Evolutionary conservation across 2,888 invertebrate genomes (phyloP).

Genomic region (Andrena bicolor): DNA sequence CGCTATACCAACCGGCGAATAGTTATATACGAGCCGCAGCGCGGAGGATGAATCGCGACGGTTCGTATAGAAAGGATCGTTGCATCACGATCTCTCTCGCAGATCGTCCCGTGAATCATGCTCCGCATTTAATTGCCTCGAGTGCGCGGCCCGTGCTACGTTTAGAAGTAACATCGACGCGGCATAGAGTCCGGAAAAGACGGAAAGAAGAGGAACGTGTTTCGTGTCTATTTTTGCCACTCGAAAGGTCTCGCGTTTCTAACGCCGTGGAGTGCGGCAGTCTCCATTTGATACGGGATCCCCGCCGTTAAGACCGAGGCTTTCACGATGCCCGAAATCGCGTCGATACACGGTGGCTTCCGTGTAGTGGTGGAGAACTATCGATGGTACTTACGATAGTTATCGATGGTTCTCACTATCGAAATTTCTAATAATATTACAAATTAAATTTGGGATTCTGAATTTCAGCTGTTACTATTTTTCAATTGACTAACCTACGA

Average conservation of each 20-base stretch:
- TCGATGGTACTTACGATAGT: no score
- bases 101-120: slow-evolving; percentile 64
- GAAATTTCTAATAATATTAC: no score
- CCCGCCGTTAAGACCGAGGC: slow-evolving; percentile 5
- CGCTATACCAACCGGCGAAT: background rate
- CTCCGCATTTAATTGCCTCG: slow-evolving; percentile 66
- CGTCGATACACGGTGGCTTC: background rate
- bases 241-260: slow-evolving; percentile 66
- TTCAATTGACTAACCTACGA: no score
- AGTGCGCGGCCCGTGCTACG: slow-evolving; percentile 39
- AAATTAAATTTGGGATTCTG: no score
- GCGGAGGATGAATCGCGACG: background rate
- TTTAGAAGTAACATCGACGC: slow-evolving; percentile 59
- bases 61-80: slow-evolving; percentile 39
- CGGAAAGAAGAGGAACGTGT: slow-evolving; percentile 63
- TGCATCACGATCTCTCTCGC: slow-evolving; percentile 54
- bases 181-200: slow-evolving; percentile 57
- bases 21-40: background rate
- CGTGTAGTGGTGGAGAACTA: no score
- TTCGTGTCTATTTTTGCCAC: slow-evolving; percentile 59
- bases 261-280: slow-evolving; percentile 23
- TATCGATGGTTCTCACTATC: no score
- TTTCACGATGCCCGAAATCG: background rate
- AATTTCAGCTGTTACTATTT: no score
- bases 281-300: slow-evolving; percentile 29